Percentiles rank a stretch among this genome's conserved stretches.
Evolutionary conservation across 2,888 invertebrate genomes (phyloP).

Genomic region (Eledone cirrhosa): DNA sequence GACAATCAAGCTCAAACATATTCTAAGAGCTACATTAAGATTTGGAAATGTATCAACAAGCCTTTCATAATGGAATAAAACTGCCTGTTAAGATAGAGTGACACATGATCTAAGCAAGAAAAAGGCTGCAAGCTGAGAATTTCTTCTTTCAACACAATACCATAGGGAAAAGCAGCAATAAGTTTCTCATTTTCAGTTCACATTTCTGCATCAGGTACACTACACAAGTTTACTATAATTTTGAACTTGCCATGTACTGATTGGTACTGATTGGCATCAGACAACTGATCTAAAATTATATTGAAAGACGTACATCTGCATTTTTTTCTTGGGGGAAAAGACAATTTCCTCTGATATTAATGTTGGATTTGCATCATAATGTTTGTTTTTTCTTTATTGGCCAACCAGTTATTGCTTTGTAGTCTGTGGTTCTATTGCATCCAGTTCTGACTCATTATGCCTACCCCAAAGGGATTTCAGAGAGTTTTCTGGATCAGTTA

Average conservation of each 20-base stretch:
- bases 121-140: not conserved
- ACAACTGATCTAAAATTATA: not conserved
- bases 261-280: not conserved
- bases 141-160: not conserved
- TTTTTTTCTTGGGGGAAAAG: not conserved
- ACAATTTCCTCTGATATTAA: not conserved
- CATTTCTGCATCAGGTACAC: slow-evolving; percentile 4
- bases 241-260: not conserved
- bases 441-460: not conserved
- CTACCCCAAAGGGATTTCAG: not conserved
- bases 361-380: not conserved
- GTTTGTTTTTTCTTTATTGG: not conserved
- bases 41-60: not conserved
- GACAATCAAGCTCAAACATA: no score
- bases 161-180: not conserved
- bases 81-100: not conserved
- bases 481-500: slow-evolving; percentile 9
- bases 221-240: not conserved
- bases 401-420: not conserved
- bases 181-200: no score
- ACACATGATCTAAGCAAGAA: not conserved
- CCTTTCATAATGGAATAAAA: not conserved
- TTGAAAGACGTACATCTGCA: not conserved
- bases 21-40: no score
- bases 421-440: not conserved